Base-by-base conservation (phyloP, 2,888 invertebrate genomes). In the Agrochola litura region DNA sequence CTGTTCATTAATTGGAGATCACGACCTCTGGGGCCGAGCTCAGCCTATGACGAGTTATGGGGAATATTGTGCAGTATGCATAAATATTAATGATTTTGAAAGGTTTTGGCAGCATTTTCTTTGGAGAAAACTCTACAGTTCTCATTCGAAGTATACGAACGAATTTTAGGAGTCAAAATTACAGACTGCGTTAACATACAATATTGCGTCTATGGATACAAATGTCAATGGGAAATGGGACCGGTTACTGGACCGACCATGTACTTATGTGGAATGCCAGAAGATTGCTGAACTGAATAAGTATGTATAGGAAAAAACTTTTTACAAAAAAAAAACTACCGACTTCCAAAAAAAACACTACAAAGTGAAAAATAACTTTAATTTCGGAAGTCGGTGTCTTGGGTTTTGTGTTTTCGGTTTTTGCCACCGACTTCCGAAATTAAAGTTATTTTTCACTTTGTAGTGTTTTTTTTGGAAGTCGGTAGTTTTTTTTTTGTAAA, bases 1-100 rank as follows among this genome's bases (percentile, higher is more conserved):
- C 84, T 81, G 79, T 74, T 46, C 63, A 73, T 81, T 88, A 88
- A 88, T 87, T 86, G 82, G 81, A 73, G 87, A 87, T 87, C 87
- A 81, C 79, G 87, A 88, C 87, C 87, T 88, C 43, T 74, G 78
- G 82, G 82, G 73, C 64, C 68, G 60, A 30, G 61, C 73, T 64
- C 65, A 58, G 70, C 49, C 73, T 81, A 76, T 84, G 69, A 66
- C 74, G 16, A 60, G 80, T 68, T 63, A 83, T 83, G 72, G 82
- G 61, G 69, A 69, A 73, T 69, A 81, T 66, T 63, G 66, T 52
- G 67, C 22, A 56, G 52, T 43, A 46, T 73, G 54, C 60, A 70
- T 14, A 25, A 9, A 25, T 71, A 37, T 30, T 63, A 64, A 19
- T 49, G 22, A 68, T 68, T 64, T 52, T 3, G 2, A 52, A 41